Evolutionary conservation across 2,797 vertebrate genomes (phyloP).

Genomic region (Monodelphis domestica): DNA sequence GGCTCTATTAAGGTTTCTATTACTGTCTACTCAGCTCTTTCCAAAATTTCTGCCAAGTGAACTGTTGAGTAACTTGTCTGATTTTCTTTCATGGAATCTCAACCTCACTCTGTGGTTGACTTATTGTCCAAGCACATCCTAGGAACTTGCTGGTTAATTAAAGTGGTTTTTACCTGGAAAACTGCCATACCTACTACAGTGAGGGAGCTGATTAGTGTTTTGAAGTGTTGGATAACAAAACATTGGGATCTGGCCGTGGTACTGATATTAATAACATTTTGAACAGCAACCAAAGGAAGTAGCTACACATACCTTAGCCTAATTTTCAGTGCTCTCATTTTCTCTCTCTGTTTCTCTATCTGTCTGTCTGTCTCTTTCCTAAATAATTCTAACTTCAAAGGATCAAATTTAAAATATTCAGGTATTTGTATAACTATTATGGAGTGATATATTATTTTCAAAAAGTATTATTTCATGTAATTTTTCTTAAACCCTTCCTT

Average conservation of each 20-base stretch:
- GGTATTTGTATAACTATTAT: neutral
- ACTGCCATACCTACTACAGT: neutral
- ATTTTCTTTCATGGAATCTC: constrained; percentile 1
- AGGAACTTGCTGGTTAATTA: neutral
- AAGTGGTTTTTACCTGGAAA: neutral
- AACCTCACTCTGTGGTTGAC: neutral
- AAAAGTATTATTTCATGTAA: neutral
- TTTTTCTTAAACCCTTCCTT: too few species aligned
- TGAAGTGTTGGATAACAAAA: neutral
- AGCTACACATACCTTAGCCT: neutral
- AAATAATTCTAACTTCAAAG: neutral
- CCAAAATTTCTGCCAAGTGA: neutral
- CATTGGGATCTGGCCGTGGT: constrained; percentile 63
- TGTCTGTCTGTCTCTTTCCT: neutral
- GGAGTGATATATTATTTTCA: neutral
- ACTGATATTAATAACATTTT: constrained; percentile 34
- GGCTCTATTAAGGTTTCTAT: neutral
- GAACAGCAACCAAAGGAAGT: rapidly evolving
- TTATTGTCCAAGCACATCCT: neutral
- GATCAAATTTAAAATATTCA: neutral
- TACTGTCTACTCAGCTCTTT: neutral
- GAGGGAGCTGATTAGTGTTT: neutral
- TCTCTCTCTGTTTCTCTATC: too few species aligned
- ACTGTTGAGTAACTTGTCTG: neutral
- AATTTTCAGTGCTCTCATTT: too few species aligned